phyloP scores from a whole-genome alignment of 2,888 invertebrate genomes.

The Germaria angustata region DNA sequence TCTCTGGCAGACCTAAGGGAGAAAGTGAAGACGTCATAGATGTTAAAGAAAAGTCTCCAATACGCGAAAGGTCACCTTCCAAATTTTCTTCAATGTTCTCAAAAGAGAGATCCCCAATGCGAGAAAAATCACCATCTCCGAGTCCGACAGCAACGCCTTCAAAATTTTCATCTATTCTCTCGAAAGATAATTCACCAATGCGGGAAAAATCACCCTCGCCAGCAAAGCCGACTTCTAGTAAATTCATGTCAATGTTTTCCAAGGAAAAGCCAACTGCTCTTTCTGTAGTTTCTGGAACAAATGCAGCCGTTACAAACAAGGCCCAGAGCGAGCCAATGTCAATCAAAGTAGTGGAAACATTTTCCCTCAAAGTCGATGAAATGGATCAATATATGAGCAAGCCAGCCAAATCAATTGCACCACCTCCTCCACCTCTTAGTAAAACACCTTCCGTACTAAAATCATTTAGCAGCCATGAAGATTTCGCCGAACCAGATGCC shows the following conservation, averaged over 20 bases:
- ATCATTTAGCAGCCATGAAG: conserved; percentile 75
- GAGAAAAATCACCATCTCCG: conserved; percentile 69
- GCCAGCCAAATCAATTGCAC: conserved; percentile 69
- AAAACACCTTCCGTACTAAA: conserved; percentile 52
- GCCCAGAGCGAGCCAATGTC: conserved; percentile 74
- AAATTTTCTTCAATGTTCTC: conserved; percentile 35
- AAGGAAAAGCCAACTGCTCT: conserved; percentile 70
- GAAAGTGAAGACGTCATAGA: background rate
- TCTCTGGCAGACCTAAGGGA: conserved; percentile 69
- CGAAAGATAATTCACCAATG: conserved; percentile 48
- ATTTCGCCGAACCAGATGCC: conserved; percentile 70
- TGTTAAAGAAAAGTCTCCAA: conserved; percentile 42
- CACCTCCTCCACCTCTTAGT: conserved; percentile 4
- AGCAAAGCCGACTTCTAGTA: conserved; percentile 49
- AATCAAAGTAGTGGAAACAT: conserved; percentile 77
- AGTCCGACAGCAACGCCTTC: conserved; percentile 29
- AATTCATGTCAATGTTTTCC: conserved; percentile 72
- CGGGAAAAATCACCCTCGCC: conserved; percentile 71
- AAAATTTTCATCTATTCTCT: conserved; percentile 39
- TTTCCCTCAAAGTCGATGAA: conserved; percentile 79
- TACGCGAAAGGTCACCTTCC: conserved; percentile 67
- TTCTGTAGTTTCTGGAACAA: conserved; percentile 71
- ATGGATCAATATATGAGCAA: conserved; percentile 77
- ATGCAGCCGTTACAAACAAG: conserved; percentile 70
- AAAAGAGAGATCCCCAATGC: conserved; percentile 50